These are phyloP conservation scores for Morinoia aosen DNA, from an alignment of 2,888 invertebrate genomes.

Conservation along the genomic window DNA sequence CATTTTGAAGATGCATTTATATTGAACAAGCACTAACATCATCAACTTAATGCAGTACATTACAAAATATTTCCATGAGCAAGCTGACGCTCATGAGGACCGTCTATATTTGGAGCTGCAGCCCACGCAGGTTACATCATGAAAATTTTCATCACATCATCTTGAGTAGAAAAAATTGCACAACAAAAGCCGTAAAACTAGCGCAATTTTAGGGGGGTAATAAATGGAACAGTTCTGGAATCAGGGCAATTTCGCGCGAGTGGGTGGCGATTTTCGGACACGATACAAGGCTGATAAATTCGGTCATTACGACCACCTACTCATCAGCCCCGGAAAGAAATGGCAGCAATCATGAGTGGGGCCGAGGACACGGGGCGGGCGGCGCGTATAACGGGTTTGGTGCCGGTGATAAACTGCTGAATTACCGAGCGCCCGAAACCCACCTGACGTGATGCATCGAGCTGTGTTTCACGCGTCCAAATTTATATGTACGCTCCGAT, in stretches of 20 bases:
- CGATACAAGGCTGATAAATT: slow-evolving; percentile 17
- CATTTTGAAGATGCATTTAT: too few relatives aligned
- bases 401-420: not conserved
- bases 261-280: not conserved
- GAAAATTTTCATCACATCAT: not conserved
- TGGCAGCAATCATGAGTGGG: too few relatives aligned
- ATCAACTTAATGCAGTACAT: not conserved
- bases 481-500: not conserved
- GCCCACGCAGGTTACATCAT: not conserved
- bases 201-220: not conserved
- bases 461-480: not conserved
- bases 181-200: not conserved
- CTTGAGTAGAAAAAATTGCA: not conserved
- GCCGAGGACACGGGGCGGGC: not conserved
- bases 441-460: not conserved
- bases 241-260: not conserved
- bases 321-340: not conserved
- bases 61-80: not conserved
- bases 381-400: not conserved
- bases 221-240: slow-evolving; percentile 2
- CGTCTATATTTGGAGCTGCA: not conserved
- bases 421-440: not conserved
- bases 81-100: not conserved
- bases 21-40: not conserved
- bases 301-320: slow-evolving; percentile 17